Evolutionary conservation across 2,888 invertebrate species (phyloP), one percentile per base, ranked within the genome.

Genomic region (Caenorhabditis virilis): DNA sequence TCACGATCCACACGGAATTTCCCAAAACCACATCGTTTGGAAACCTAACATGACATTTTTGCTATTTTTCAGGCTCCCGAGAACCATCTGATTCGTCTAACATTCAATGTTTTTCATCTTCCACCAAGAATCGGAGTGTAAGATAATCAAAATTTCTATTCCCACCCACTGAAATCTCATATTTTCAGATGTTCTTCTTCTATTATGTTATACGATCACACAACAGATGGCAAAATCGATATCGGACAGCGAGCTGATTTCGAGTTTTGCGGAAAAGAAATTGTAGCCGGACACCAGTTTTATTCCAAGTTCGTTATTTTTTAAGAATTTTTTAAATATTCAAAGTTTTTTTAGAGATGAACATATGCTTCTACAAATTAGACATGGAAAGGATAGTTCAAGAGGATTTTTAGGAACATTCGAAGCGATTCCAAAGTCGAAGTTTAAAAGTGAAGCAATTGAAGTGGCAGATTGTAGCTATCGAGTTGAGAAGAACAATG

Each of bases 201-300:
- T 38, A 45, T 66, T 35, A 61, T 57, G 56, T 48, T 73, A 52
- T 73, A 57, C 56, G 72, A 73, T 53, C 67, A 73, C 50, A 56
- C 70, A 9, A 15, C 42, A 18, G 70, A 73, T 49, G 73, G 73
- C 13, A 33, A 60, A 7, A 63, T 73, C 56, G 73, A 66, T 26
- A 53, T 64, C 22, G 64, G 63, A 22, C 56, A 70, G 26, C 50
- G 53, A 5, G 49, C 70, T 23, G 73, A 73, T 47, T 67, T 66
- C 30, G 70, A 70, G 35, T 70, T 61, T 55, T 73, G 73, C 33
- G 68, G 66, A 36, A 62, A 66, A 54, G 73, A 73, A 63, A 60
- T 72, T 48, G 27, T 57, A 6, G 39, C 52, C 6, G 68, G 72
- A 36, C 52, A 58, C 25, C 53, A 52, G 27, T 71, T 71, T 51